Base-by-base conservation (phyloP, 2,797 vertebrate species). In the Chromobotia macracanthus region DNA sequence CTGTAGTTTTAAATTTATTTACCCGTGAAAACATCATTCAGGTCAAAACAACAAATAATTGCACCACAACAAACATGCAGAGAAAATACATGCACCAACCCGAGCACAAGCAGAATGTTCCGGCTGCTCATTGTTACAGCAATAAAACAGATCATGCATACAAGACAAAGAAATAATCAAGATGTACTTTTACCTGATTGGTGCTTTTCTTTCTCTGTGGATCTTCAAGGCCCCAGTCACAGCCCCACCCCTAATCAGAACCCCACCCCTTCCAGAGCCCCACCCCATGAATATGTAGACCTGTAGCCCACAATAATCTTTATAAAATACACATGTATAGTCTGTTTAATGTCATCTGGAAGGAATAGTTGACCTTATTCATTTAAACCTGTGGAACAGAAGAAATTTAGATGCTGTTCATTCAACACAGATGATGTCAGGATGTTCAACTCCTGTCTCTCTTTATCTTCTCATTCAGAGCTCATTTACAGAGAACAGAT, bases 141-240 rank as follows among this genome's bases (percentile, higher is more conserved):
- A 23, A 48, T 4, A 60, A 60, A 71, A 75, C 68, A 2, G 51
- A 28, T 50, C 74, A 55, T 69, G 72, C 65, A n/a, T n/a, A 55
- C n/a, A 23, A 16, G 28, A 18, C 72, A n/a, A n/a, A n/a, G n/a
- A n/a, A 38, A 53, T 64, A 55, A 19, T 46, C 10, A 66, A 12
- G 41, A 65, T 71, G 13, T 56, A 28, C n/a, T 16, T 75, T 81
- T 81, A 77, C 73, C 80, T 77, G 60, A 23, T 72, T 77, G 16
- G 21, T 2, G 28, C 61, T 18, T n/a, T n/a, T n/a, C 38, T 9
- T 61, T 23, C 41, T 60, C 10, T 64, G 25, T 63, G 11, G 48
- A 75, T 50, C 65, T n/a, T 11, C n/a, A 60, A 28, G 25, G 23
- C 21, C 56, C 55, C 12, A 5, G 23, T 28, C 12, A 28, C 35